Conservation (phyloP, 2,888 invertebrate species). For the Odontomyia ornata region DNA sequence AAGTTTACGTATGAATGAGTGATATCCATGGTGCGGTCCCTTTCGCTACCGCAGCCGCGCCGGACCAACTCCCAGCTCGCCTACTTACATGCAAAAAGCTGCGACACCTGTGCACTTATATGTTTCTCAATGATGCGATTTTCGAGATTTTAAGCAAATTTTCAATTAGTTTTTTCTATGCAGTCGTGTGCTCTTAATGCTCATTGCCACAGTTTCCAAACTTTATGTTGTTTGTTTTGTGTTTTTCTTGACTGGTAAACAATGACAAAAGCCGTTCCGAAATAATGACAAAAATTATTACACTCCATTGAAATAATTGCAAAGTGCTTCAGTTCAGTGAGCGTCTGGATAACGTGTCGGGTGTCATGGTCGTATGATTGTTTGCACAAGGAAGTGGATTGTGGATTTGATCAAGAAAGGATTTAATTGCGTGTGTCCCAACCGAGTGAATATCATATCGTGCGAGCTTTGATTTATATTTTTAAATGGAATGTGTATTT, state of each 20-base stretch:
- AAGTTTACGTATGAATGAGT: conserved; percentile 42
- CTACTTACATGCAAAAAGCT: conserved; percentile 4
- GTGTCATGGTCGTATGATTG: not conserved
- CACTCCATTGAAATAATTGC: conserved; percentile 8
- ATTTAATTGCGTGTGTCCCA: too few relatives aligned
- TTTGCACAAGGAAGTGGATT: not conserved
- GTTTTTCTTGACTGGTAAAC: conserved; percentile 19
- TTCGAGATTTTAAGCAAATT: conserved; percentile 33
- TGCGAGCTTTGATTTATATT: not conserved
- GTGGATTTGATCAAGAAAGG: too few relatives aligned
- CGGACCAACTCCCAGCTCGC: not conserved
- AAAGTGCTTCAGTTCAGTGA: conserved; percentile 17
- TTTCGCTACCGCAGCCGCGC: conserved; percentile 16
- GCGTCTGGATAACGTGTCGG: not conserved
- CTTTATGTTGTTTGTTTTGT: conserved; percentile 21
- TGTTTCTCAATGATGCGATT: conserved; percentile 15
- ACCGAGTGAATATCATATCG: not conserved
- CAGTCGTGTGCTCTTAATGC: conserved; percentile 24
- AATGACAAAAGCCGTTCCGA: not conserved
- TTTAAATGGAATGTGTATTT: conserved; percentile 9
- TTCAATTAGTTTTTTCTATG: conserved; percentile 41
- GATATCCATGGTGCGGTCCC: conserved; percentile 11
- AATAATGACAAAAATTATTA: conserved; percentile 3
- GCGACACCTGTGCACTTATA: conserved; percentile 15
- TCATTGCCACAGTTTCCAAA: conserved; percentile 24